phyloP scores from a whole-genome alignment of 2,888 invertebrate genomes.

The Drosophila mimetica region DNA sequence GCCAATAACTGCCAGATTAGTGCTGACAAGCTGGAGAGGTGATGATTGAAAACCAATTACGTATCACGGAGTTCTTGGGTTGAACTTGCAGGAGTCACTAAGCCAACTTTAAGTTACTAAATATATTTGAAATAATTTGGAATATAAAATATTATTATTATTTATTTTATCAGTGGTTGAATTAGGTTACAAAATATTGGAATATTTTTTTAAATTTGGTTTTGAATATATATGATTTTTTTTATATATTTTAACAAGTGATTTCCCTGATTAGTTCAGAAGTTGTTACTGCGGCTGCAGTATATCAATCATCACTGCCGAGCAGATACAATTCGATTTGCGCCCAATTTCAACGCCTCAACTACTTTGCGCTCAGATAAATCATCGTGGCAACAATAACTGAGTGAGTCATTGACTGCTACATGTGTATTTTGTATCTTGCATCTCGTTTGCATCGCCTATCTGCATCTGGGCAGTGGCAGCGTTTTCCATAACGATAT shows the following conservation, averaged over 20 bases:
- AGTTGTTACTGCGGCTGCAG: slow-evolving; percentile 1
- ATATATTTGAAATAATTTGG: not conserved
- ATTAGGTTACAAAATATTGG: not conserved
- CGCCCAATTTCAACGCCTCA: slow-evolving; percentile 79
- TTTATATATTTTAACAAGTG: not conserved
- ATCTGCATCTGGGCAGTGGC: slow-evolving; percentile 48
- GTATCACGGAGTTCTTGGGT: not conserved
- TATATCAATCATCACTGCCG: slow-evolving; percentile 33
- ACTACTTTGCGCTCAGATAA: slow-evolving; percentile 60
- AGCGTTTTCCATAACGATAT: slow-evolving; percentile 71
- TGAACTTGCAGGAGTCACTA: not conserved
- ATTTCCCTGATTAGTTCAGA: not conserved
- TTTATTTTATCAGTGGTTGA: not conserved
- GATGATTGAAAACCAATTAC: slow-evolving; percentile 12
- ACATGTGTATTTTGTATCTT: slow-evolving; percentile 69
- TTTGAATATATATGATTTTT: not conserved
- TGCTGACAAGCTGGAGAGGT: slow-evolving; percentile 38
- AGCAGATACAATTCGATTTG: slow-evolving; percentile 69
- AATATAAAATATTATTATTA: too few species aligned
- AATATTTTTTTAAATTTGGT: not conserved
- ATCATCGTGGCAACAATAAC: slow-evolving; percentile 55
- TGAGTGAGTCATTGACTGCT: slow-evolving; percentile 68
- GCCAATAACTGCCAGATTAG: slow-evolving; percentile 47
- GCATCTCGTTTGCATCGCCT: slow-evolving; percentile 36
- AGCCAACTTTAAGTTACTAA: not conserved